Conservation (phyloP, 2,888 invertebrate genomes). For the Mesoligia furuncula region DNA sequence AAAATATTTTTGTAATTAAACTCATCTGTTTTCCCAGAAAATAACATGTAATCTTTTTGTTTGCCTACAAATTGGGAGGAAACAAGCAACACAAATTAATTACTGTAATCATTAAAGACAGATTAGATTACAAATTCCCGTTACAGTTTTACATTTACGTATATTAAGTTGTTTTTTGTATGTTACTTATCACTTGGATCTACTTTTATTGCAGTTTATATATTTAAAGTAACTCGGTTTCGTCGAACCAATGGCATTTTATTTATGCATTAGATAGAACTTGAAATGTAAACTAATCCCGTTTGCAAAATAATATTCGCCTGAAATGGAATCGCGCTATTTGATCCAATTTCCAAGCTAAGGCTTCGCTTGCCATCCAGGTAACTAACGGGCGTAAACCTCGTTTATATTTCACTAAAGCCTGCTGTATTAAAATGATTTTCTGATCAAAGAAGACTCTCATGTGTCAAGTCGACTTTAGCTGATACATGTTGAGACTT, state of each 20-base stretch:
- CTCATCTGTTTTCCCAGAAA: constrained; percentile 48
- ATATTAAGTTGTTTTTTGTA: neutral
- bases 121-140: constrained; percentile 39
- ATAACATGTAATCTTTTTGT: constrained; percentile 34
- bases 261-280: constrained; percentile 27
- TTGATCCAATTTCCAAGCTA: constrained; percentile 46
- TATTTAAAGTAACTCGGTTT: constrained; percentile 10
- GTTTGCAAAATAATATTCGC: constrained; percentile 35
- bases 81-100: constrained; percentile 27
- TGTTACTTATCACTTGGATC: constrained; percentile 8
- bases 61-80: constrained; percentile 24
- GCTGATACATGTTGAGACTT: constrained; percentile 24
- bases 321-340: constrained; percentile 22
- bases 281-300: constrained; percentile 10
- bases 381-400: constrained; percentile 25
- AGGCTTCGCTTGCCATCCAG: constrained; percentile 32
- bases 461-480: constrained; percentile 18
- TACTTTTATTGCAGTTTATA: constrained; percentile 2
- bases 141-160: constrained; percentile 16
- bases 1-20: constrained; percentile 61
- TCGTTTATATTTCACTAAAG: constrained; percentile 31
- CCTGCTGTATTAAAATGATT: constrained; percentile 12
- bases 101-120: constrained; percentile 16
- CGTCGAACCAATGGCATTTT: constrained; percentile 3
- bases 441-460: constrained; percentile 34